Percentiles rank a stretch among this genome's conserved stretches.
These are phyloP conservation scores for Podarcis cretensis DNA, from an alignment of 2,113 vertebrate genomes.

Conservation along the genomic window DNA sequence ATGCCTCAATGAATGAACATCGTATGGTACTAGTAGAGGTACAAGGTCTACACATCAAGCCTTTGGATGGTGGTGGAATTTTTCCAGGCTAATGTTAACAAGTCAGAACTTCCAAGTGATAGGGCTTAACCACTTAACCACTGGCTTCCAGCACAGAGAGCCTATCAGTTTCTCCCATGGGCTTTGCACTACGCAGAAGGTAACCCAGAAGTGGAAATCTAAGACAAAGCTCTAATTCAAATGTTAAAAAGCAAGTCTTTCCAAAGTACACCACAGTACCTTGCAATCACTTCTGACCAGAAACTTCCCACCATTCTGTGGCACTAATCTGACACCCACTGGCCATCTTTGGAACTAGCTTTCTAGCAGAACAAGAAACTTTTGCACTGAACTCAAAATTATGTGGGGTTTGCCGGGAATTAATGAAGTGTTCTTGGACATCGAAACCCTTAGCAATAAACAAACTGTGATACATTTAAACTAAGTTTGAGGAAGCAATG, in stretches of 20 bases:
- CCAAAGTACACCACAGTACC: not conserved
- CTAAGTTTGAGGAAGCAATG: too few relatives aligned
- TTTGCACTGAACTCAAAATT: not conserved
- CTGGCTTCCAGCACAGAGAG: not conserved
- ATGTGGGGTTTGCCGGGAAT: too few relatives aligned
- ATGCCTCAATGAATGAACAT: too few relatives aligned
- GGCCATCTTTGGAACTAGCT: constrained; percentile 15
- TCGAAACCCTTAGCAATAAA: not conserved
- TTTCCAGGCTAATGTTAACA: not conserved
- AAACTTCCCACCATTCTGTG: not conserved
- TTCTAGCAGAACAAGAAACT: not conserved
- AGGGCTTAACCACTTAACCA: not conserved
- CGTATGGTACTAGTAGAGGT: too few relatives aligned
- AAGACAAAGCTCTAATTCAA: not conserved
- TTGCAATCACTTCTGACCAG: fast-evolving
- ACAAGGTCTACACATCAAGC: not conserved
- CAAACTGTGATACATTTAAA: not conserved
- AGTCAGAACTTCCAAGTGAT: not conserved
- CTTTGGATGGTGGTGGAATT: not conserved
- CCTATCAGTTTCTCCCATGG: fast-evolving
- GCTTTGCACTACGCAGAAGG: not conserved
- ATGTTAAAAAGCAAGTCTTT: not conserved
- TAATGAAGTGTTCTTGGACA: not conserved
- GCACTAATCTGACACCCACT: constrained; percentile 61
- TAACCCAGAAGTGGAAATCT: not conserved